A percentile compares a stretch with the other conserved stretches of the same genome.
phyloP scores from a whole-genome alignment of 64 coral and sea anemone genomes.

The Dendronephthya gigantea region DNA sequence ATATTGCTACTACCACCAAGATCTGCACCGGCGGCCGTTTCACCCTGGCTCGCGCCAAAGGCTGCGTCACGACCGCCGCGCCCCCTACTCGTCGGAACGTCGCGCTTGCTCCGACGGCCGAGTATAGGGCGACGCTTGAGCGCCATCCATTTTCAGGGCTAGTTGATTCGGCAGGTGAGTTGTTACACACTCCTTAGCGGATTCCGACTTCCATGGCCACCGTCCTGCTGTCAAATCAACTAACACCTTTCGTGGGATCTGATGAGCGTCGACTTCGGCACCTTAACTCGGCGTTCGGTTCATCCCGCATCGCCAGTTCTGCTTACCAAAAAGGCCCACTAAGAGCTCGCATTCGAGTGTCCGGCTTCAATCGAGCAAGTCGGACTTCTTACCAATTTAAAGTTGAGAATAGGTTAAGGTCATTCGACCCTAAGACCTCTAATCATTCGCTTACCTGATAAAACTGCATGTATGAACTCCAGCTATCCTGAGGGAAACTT shows the following conservation, averaged over 20 bases:
- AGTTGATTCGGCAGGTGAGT: neutral
- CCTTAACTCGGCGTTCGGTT: constrained; percentile 47
- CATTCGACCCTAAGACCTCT: constrained; percentile 28
- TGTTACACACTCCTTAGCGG: constrained; percentile 26
- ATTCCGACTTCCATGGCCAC: constrained; percentile 18
- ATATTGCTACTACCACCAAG: neutral
- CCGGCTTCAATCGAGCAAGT: constrained; percentile 29
- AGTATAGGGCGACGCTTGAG: neutral
- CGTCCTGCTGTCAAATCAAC: neutral
- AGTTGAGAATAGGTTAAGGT: constrained; percentile 56
- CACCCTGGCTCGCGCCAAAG: neutral
- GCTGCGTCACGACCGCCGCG: neutral
- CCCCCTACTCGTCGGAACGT: too few species aligned
- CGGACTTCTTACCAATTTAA: constrained; percentile 38
- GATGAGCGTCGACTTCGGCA: constrained; percentile 37
- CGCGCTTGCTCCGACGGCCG: neutral
- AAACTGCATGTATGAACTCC: constrained; percentile 37
- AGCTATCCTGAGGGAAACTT: constrained; percentile 50
- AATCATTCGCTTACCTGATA: constrained; percentile 49
- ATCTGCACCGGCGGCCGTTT: neutral
- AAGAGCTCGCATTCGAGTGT: constrained; percentile 42
- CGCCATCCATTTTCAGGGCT: constrained; percentile 21
- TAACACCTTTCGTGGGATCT: neutral
- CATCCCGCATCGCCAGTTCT: constrained; percentile 74
- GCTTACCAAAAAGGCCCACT: constrained; percentile 80